phyloP scores from a whole-genome alignment of 2,888 invertebrate genomes.

The Capitulum mitella region DNA sequence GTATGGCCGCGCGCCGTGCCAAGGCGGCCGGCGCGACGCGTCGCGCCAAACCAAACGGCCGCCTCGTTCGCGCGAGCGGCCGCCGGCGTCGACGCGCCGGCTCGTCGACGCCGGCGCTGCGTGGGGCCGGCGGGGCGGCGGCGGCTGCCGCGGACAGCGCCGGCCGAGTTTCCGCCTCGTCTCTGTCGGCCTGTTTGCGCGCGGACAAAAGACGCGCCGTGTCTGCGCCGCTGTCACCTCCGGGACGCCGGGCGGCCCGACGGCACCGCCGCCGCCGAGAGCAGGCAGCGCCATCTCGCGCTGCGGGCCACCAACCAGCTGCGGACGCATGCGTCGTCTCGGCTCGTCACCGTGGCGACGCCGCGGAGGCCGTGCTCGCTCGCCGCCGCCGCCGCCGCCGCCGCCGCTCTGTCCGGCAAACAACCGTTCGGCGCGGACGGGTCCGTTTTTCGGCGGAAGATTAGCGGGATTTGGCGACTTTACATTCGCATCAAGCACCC shows the following conservation, averaged over 20 bases:
- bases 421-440: not conserved
- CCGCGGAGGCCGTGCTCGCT: not conserved
- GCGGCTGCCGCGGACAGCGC: too few relatives aligned
- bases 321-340: not conserved
- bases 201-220: too few relatives aligned
- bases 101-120: too few relatives aligned
- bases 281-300: not conserved
- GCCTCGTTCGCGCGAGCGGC: not conserved
- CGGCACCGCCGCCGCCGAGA: too few relatives aligned
- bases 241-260: too few relatives aligned
- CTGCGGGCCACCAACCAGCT: not conserved
- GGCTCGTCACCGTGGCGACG: not conserved
- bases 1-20: not conserved
- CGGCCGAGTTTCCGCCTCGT: too few relatives aligned
- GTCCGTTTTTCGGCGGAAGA: not conserved
- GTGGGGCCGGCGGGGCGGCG: too few relatives aligned
- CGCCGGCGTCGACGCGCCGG: not conserved
- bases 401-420: not conserved
- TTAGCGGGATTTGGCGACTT: conserved; percentile 6
- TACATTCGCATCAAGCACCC: not conserved
- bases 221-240: not conserved
- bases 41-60: not conserved
- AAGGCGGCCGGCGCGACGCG: not conserved
- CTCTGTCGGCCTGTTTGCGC: too few relatives aligned
- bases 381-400: not conserved